Percentiles rank a stretch among this genome's conserved stretches.
Conservation (phyloP, 2,113 vertebrate genomes). For the Apaloderma vittatum region DNA sequence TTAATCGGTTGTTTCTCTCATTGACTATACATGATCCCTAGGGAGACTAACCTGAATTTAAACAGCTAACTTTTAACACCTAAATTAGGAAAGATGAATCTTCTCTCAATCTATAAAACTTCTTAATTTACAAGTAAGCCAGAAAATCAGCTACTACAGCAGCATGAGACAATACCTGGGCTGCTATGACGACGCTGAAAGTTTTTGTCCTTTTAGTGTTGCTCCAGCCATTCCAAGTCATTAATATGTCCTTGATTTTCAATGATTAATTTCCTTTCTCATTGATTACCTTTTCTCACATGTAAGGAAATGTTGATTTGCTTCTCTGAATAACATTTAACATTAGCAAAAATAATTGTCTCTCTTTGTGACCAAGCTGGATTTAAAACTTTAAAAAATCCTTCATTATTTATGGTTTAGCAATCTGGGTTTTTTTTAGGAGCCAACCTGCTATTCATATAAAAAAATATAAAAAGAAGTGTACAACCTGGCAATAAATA, state of each 20-base stretch:
- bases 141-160: not conserved
- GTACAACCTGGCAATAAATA: not conserved
- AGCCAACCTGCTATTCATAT: not conserved
- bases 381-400: not conserved
- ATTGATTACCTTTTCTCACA: not conserved
- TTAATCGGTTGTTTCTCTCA: not conserved
- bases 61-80: not conserved
- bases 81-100: not conserved
- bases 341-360: not conserved
- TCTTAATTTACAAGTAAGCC: not conserved
- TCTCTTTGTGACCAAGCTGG: not conserved
- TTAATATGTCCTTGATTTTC: not conserved
- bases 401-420: not conserved
- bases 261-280: not conserved
- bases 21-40: not conserved
- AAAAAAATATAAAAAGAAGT: not conserved
- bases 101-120: not conserved
- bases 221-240: not conserved
- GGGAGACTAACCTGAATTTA: not conserved
- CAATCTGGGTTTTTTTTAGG: not conserved
- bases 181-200: not conserved
- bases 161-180: not conserved
- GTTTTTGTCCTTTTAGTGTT: not conserved
- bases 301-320: not conserved
- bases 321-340: not conserved